Conservation (phyloP, 2,113 vertebrate genomes). For the Pseudopodoces humilis region DNA sequence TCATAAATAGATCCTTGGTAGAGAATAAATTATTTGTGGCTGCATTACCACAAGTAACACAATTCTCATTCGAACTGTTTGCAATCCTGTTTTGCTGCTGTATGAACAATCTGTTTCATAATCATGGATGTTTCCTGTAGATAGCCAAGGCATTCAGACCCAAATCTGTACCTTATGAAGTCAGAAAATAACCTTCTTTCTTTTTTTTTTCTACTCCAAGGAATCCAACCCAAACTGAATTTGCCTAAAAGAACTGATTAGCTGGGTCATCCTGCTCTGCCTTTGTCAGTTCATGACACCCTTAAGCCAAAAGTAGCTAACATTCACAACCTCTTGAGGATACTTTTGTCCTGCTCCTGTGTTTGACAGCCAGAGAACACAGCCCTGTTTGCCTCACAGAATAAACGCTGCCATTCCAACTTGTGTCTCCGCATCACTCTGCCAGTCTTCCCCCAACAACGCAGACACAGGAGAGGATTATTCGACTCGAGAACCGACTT, state of each 20-base stretch:
- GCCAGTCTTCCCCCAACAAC: neutral
- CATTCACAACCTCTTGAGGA: neutral
- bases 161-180: neutral
- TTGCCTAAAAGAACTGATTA: neutral
- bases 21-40: neutral
- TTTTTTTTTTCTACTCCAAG: neutral
- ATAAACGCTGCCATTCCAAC: neutral
- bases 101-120: neutral
- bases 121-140: neutral
- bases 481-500: accelerated
- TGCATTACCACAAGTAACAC: neutral
- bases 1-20: neutral
- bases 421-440: neutral
- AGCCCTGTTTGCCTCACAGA: neutral
- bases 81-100: neutral
- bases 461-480: neutral
- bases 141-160: neutral
- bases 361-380: neutral
- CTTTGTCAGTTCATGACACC: neutral
- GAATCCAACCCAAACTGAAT: neutral
- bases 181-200: neutral
- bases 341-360: neutral
- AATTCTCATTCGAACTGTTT: neutral
- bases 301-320: neutral
- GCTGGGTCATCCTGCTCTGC: neutral